Evolutionary conservation across 1,140 invertebrate species (phyloP).

Genomic region (Philaenus spumarius): DNA sequence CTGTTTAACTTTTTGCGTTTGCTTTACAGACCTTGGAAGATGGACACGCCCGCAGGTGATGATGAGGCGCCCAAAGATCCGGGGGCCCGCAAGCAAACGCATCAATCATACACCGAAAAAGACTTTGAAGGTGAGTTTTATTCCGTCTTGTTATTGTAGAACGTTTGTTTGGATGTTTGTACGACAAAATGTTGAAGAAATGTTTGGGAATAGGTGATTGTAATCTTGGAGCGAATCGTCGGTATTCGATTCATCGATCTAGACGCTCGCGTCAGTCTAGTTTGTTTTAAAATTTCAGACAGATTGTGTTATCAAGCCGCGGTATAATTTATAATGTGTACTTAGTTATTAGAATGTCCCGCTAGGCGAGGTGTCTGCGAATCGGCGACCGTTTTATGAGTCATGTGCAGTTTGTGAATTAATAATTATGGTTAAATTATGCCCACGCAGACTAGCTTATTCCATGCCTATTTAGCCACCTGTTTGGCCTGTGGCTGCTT

Average conservation of each 20-base stretch:
- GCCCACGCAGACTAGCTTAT: too few relatives aligned
- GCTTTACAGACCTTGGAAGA: slow-evolving; percentile 15
- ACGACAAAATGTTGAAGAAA: neutral
- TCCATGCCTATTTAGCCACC: too few relatives aligned
- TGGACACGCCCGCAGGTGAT: slow-evolving; percentile 47
- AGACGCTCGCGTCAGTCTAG: neutral
- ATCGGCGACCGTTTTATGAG: too few relatives aligned
- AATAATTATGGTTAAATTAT: too few relatives aligned
- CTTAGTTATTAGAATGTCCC: neutral
- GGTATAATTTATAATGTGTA: neutral
- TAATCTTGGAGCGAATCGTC: neutral
- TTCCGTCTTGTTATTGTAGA: neutral
- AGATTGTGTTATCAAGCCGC: neutral
- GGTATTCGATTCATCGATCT: neutral
- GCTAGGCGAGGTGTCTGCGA: too few relatives aligned
- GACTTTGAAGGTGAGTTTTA: slow-evolving; percentile 77
- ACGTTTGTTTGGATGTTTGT: neutral
- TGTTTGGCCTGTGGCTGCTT: too few relatives aligned
- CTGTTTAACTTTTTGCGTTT: slow-evolving; percentile 36
- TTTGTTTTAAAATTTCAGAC: neutral
- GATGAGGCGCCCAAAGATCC: slow-evolving; percentile 79
- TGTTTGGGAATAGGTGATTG: neutral
- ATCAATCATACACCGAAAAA: slow-evolving; percentile 74
- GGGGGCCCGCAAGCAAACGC: slow-evolving; percentile 61
- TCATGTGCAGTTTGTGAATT: too few relatives aligned